These are phyloP conservation scores for Rhabditoides inermis DNA, from an alignment of 2,888 invertebrate genomes.

Conservation along the genomic window DNA sequence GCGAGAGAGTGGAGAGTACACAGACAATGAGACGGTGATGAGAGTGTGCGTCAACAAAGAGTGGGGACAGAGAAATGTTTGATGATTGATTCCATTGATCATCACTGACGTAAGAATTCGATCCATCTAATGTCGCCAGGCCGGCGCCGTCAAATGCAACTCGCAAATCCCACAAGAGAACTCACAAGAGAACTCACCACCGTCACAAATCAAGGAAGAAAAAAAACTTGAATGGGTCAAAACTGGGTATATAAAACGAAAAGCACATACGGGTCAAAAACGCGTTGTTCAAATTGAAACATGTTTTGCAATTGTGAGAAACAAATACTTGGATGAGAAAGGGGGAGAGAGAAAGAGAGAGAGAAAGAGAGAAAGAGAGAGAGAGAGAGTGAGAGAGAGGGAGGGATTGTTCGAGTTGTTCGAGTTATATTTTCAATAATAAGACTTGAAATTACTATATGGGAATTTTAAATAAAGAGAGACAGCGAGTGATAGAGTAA, in stretches of 20 bases:
- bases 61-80: background rate
- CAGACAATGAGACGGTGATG: too few species aligned
- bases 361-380: background rate
- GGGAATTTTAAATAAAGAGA: too few species aligned
- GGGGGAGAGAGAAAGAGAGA: background rate
- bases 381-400: background rate
- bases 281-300: slow-evolving; percentile 5
- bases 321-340: background rate
- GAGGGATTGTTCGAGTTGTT: background rate
- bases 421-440: background rate
- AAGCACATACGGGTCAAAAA: background rate
- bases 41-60: too few species aligned
- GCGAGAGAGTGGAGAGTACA: too few species aligned
- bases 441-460: background rate
- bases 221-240: background rate
- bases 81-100: background rate
- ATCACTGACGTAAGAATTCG: too few species aligned
- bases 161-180: too few species aligned
- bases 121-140: too few species aligned
- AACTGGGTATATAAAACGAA: background rate
- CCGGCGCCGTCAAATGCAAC: too few species aligned
- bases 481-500: too few species aligned
- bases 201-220: background rate
- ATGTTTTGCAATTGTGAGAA: slow-evolving; percentile 5
- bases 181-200: background rate